These are phyloP conservation scores for Mesocentrotus franciscanus DNA, from an alignment of 53 echinoderm and acorn worm species.

Conservation along the genomic window DNA sequence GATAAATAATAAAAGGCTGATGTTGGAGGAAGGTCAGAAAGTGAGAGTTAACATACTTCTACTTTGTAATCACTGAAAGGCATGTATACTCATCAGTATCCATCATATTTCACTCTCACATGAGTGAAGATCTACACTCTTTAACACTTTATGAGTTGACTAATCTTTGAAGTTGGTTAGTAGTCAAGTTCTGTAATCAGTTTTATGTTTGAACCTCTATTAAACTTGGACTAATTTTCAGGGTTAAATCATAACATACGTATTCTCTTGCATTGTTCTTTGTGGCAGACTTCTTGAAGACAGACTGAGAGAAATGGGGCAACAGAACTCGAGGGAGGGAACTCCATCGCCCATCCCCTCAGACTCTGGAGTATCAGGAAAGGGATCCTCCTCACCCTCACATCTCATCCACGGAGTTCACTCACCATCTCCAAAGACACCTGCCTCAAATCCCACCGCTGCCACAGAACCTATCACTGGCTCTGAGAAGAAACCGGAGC, in stretches of 20 bases:
- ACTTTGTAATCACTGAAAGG: background rate
- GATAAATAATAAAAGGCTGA: background rate
- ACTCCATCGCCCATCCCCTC: conserved; percentile 34
- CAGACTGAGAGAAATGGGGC: conserved; percentile 52
- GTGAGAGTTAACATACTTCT: background rate
- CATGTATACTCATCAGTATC: background rate
- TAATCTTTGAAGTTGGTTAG: background rate
- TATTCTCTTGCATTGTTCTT: background rate
- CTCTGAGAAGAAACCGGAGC: background rate
- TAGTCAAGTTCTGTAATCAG: no score
- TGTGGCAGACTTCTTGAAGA: conserved; percentile 25
- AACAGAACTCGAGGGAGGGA: conserved; percentile 53
- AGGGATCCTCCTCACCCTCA: background rate
- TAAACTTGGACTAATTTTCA: background rate
- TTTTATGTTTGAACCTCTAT: background rate
- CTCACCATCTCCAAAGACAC: conserved; percentile 19
- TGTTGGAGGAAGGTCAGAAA: background rate
- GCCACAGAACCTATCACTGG: background rate
- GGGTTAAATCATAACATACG: background rate
- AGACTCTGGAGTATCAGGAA: conserved; percentile 4
- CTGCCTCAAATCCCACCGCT: conserved; percentile 11
- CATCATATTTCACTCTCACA: background rate
- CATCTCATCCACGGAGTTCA: conserved; percentile 5
- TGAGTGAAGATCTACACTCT: no score
- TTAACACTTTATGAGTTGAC: background rate